Evolutionary conservation across 2,113 vertebrate genomes (phyloP).

Genomic region (Gulo gulo): DNA sequence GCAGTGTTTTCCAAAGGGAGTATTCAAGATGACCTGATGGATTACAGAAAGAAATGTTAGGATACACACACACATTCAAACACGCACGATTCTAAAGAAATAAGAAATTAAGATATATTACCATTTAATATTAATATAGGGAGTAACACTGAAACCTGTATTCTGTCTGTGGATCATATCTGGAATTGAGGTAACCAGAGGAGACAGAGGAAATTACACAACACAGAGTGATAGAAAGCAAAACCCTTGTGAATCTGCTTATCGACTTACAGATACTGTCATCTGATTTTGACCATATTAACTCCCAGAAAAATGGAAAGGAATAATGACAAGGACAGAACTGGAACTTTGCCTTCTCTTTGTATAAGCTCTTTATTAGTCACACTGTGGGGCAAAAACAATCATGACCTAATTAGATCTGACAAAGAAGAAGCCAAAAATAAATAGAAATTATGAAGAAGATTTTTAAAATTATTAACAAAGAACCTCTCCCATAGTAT

Average conservation of each 20-base stretch:
- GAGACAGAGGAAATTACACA: background rate
- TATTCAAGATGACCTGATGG: background rate
- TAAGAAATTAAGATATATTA: background rate
- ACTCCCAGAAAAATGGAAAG: background rate
- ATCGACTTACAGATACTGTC: background rate
- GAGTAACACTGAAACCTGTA: background rate
- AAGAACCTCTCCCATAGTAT: background rate
- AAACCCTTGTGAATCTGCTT: background rate
- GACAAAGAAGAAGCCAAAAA: background rate
- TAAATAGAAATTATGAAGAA: background rate
- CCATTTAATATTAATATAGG: background rate
- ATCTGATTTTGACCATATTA: background rate
- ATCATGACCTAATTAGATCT: background rate
- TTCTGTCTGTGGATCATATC: background rate
- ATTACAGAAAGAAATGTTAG: background rate
- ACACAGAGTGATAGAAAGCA: background rate
- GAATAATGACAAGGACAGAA: background rate
- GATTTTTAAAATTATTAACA: conserved; percentile 16
- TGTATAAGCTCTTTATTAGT: background rate
- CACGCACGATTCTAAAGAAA: background rate
- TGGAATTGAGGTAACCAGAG: background rate
- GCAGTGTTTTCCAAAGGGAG: background rate
- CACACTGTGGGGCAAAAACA: background rate
- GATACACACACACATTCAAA: background rate
- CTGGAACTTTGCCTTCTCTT: conserved; percentile 13